Evolutionary conservation across 2,888 invertebrate species (phyloP).

Genomic region (Athripsodes cinereus): DNA sequence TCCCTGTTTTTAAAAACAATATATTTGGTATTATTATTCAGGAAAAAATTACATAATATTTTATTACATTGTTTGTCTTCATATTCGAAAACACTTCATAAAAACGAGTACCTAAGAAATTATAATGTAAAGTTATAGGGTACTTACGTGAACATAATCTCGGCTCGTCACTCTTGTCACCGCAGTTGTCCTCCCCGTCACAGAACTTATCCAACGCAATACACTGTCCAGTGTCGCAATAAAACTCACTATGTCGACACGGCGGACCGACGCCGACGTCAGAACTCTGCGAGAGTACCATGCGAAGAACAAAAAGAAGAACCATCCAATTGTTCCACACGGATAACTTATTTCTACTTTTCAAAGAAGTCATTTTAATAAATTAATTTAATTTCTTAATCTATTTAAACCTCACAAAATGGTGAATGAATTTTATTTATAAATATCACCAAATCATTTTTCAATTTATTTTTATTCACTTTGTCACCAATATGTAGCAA

Average conservation of each 20-base stretch:
- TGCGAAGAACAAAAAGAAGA: background rate
- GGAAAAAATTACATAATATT: too few species aligned
- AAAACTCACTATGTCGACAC: constrained; percentile 56
- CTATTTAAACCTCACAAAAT: background rate
- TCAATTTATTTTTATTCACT: too few species aligned
- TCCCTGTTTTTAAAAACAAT: too few species aligned
- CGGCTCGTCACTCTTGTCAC: constrained; percentile 72
- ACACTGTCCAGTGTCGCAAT: constrained; percentile 62
- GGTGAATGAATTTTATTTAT: too few species aligned
- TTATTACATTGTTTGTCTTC: too few species aligned
- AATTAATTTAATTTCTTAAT: background rate
- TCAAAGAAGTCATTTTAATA: background rate
- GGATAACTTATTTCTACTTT: background rate
- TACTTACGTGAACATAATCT: constrained; percentile 72
- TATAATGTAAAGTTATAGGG: too few species aligned
- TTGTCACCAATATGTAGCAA: too few species aligned
- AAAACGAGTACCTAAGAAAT: too few species aligned
- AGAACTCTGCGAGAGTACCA: background rate
- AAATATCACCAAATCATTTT: too few species aligned
- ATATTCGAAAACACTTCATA: too few species aligned
- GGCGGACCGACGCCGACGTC: constrained; percentile 29
- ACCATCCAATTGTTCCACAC: background rate
- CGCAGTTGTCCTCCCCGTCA: constrained; percentile 71
- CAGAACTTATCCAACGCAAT: constrained; percentile 70
- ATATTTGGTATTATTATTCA: too few species aligned